A percentile compares a stretch with the other conserved stretches of the same genome.
Evolutionary conservation across 1,140 invertebrate genomes (phyloP).

Genomic region (Drosophila obscura): DNA sequence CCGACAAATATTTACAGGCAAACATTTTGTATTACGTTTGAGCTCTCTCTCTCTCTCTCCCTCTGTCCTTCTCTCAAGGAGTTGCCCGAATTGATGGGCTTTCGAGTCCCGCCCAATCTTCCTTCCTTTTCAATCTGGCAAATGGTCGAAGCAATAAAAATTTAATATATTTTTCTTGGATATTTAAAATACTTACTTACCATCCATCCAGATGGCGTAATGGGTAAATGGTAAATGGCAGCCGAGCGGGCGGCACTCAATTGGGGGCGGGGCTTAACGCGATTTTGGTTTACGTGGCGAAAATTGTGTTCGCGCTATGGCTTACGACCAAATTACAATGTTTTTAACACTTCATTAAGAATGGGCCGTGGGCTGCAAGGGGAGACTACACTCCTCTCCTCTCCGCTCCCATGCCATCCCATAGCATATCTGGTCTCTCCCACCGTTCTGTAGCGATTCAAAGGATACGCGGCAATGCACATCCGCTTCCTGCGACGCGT

Average conservation of each 20-base stretch:
- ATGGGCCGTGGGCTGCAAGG: slow-evolving; percentile 37
- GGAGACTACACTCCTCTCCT: neutral
- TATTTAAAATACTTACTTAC: slow-evolving; percentile 60
- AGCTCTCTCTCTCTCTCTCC: neutral
- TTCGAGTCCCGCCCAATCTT: neutral
- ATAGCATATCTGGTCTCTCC: neutral
- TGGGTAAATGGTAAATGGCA: too few relatives aligned
- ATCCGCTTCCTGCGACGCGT: slow-evolving; percentile 63
- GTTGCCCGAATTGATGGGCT: slow-evolving; percentile 31
- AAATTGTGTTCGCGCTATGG: slow-evolving; percentile 51
- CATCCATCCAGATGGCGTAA: slow-evolving; percentile 19
- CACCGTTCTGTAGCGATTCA: slow-evolving; percentile 27
- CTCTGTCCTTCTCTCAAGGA: neutral
- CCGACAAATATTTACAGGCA: slow-evolving; percentile 74
- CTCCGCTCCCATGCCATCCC: too few relatives aligned
- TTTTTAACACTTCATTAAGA: slow-evolving; percentile 82
- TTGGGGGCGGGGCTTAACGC: slow-evolving; percentile 49
- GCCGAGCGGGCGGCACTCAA: neutral
- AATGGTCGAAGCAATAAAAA: slow-evolving; percentile 72
- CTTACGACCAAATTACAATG: slow-evolving; percentile 79
- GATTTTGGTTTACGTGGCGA: slow-evolving; percentile 48
- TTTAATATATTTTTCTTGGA: slow-evolving; percentile 77
- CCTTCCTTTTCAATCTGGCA: slow-evolving; percentile 66
- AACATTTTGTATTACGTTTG: slow-evolving; percentile 59
- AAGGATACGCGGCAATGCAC: slow-evolving; percentile 69